phyloP scores from a whole-genome alignment of 2,888 invertebrate genomes.

The Diogma glabrata region DNA sequence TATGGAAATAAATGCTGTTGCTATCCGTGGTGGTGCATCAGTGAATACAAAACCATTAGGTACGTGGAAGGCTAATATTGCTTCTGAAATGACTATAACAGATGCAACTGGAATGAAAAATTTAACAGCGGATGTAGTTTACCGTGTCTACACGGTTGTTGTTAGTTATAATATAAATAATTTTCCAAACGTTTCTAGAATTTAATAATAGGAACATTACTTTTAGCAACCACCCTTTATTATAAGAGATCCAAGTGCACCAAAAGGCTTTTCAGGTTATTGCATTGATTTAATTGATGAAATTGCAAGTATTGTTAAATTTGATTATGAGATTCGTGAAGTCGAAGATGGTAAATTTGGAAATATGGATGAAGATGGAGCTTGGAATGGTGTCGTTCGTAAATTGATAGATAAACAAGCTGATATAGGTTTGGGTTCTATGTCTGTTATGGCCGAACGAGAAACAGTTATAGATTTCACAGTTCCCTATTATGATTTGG shows the following conservation, averaged over 20 bases:
- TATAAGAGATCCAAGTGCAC: constrained; percentile 51
- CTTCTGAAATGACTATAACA: constrained; percentile 50
- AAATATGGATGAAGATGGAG: constrained; percentile 73
- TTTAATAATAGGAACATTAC: neutral
- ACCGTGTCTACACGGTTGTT: constrained; percentile 73
- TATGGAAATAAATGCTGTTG: constrained; percentile 57
- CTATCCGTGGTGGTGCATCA: constrained; percentile 59
- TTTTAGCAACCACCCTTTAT: constrained; percentile 74
- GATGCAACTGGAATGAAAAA: constrained; percentile 57
- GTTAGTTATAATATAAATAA: constrained; percentile 40
- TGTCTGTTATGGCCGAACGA: constrained; percentile 95
- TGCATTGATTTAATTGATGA: constrained; percentile 89
- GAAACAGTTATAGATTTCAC: constrained; percentile 97
- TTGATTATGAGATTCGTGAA: constrained; percentile 80
- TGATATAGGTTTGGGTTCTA: constrained; percentile 85
- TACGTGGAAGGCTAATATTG: constrained; percentile 66
- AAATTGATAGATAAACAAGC: constrained; percentile 75
- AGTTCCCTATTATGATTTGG: constrained; percentile 94
- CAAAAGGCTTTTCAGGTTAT: constrained; percentile 69
- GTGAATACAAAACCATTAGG: constrained; percentile 60
- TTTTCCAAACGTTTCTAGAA: neutral
- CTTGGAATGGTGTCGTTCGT: constrained; percentile 77
- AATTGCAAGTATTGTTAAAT: constrained; percentile 71
- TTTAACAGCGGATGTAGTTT: constrained; percentile 71
- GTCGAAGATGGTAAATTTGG: constrained; percentile 77